A percentile compares a stretch with the other conserved stretches of the same genome.
phyloP scores from a whole-genome alignment of 1,140 invertebrate species.

The Trichomalopsis sarcophagae region DNA sequence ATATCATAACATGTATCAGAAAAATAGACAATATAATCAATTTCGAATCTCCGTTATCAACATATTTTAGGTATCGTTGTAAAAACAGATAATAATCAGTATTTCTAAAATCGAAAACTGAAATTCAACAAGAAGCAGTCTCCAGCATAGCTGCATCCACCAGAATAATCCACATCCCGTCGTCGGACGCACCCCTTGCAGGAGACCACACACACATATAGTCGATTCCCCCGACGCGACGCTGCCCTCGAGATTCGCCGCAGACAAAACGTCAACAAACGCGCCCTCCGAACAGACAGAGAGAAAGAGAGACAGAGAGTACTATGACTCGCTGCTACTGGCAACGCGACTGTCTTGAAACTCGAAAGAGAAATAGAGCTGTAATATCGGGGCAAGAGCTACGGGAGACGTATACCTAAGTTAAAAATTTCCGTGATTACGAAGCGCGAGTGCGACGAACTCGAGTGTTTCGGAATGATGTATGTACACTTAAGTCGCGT shows the following conservation, averaged over 20 bases:
- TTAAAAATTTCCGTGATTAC: too few relatives aligned
- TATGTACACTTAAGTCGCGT: too few relatives aligned
- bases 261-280: conserved; percentile 17
- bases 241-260: background rate
- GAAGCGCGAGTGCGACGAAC: too few relatives aligned
- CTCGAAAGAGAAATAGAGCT: background rate
- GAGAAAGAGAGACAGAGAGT: conserved; percentile 32
- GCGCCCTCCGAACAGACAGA: background rate
- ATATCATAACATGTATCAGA: too few relatives aligned
- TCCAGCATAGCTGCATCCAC: background rate
- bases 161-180: background rate
- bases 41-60: too few relatives aligned
- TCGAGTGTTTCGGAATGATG: too few relatives aligned
- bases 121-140: background rate
- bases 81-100: too few relatives aligned
- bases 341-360: background rate
- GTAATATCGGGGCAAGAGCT: background rate
- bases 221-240: background rate
- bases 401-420: too few relatives aligned
- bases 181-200: background rate
- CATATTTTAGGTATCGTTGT: too few relatives aligned
- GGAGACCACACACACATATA: background rate
- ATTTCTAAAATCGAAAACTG: background rate
- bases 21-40: too few relatives aligned
- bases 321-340: background rate